A percentile compares a stretch with the other conserved stretches of the same genome.
These are phyloP conservation scores for Copsychus sechellarum DNA, from an alignment of 2,113 vertebrate species.

Conservation along the genomic window DNA sequence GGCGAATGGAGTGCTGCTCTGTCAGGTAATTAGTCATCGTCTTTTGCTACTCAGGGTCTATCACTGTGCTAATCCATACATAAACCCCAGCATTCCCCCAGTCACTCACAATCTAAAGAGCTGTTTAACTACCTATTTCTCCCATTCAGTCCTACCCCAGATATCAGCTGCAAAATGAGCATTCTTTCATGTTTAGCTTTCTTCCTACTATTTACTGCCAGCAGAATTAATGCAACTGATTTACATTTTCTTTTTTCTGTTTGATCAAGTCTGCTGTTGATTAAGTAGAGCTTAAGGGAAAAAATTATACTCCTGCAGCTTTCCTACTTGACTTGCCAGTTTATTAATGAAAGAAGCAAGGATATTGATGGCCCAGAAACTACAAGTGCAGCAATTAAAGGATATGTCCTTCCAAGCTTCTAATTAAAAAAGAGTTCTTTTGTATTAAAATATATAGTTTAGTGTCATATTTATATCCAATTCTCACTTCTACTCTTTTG, in stretches of 20 bases:
- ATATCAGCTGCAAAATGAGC: conserved; percentile 45
- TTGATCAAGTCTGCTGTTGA: conserved; percentile 78
- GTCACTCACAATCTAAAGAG: conserved; percentile 76
- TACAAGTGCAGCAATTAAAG: conserved; percentile 78
- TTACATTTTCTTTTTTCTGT: conserved; percentile 75
- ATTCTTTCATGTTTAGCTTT: conserved; percentile 71
- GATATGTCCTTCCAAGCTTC: conserved; percentile 74
- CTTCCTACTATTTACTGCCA: conserved; percentile 68
- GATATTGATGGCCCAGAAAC: conserved; percentile 78
- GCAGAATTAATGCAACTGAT: conserved; percentile 76
- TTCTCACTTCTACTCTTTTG: conserved; percentile 32
- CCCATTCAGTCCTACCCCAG: conserved; percentile 39
- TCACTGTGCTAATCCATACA: conserved; percentile 91
- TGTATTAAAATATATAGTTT: conserved; percentile 59
- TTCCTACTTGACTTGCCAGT: conserved; percentile 76
- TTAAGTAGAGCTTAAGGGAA: conserved; percentile 76
- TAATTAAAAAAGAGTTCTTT: conserved; percentile 74
- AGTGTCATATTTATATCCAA: conserved; percentile 51
- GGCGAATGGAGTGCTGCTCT: conserved; percentile 83
- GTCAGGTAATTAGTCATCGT: conserved; percentile 97
- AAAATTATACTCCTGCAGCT: conserved; percentile 65
- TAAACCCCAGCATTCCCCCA: conserved; percentile 77
- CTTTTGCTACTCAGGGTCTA: conserved; percentile 88
- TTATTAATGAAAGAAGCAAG: conserved; percentile 82
- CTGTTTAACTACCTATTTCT: conserved; percentile 76